Evolutionary conservation across 2,888 invertebrate species (phyloP), one percentile per base, ranked within the genome.

Genomic region (Magallana nippona): DNA sequence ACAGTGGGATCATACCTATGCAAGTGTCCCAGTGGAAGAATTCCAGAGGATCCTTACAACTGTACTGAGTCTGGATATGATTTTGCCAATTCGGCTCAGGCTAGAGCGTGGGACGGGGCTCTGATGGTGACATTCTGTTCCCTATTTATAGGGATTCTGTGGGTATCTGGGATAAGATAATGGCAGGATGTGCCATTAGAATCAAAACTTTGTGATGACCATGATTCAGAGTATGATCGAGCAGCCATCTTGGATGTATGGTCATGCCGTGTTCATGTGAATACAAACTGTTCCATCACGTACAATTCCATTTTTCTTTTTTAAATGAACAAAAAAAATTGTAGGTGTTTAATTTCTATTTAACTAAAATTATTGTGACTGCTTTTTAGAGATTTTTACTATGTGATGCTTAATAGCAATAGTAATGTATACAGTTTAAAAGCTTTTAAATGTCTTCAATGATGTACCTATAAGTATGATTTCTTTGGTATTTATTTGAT

Each of bases 1-100:
- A 96, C 96, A 77, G 95, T 96, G 83, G 97, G 98, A 85, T 96
- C 96, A 88, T 98, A 97, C 95, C 95, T 96, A 88, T 98, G 98
- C 95, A 96, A 97, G 95, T 98, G 98, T 94, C 95, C 96, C 90
- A 96, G 96, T 32, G 97, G 97, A 10, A 97, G 97, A 94, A 95
- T 84, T 80, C 88, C 89, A n/a, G 83, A 88, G 79, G 89, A 90
- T 82, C 88, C 86, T 10, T 91, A 89, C 86, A 88, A 90, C 80
- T 92, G 92, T 89, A 89, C 89, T 89, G 92, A 91, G 89, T 91
- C 87, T 11, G 79, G 57, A 8, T 79, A 71, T 11, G 27, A 71
- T 27, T 27, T 27, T 22, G 11, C 71, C 2, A 71, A 71, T 71
- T 71, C 71, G 32, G 71, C 71, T 32, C 71, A 22, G 15, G 71